Conservation (phyloP, 2,113 vertebrate genomes). For the Rhadina sibilatrix region DNA sequence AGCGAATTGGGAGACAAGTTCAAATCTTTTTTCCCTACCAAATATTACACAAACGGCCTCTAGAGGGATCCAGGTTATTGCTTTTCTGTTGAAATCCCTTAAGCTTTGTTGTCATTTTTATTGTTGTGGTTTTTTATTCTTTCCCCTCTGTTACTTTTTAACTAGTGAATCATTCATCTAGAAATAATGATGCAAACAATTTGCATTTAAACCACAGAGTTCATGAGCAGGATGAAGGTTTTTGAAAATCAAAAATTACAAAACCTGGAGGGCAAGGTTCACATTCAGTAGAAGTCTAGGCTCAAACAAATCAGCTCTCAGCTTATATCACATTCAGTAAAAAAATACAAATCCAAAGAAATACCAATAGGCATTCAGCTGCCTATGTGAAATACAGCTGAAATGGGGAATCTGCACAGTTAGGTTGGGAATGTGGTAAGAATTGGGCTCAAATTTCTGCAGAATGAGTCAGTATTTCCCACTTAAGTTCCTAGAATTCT, state of each 20-base stretch:
- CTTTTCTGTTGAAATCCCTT: slow-evolving; percentile 38
- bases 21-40: neutral
- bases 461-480: neutral
- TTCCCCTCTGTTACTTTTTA: neutral
- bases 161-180: neutral
- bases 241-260: neutral
- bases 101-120: neutral
- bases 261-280: neutral
- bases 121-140: neutral
- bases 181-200: neutral
- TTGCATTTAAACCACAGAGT: neutral
- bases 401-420: neutral
- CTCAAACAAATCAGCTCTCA: neutral
- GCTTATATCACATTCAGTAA: neutral
- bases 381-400: neutral
- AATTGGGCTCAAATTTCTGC: neutral
- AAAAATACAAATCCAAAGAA: neutral
- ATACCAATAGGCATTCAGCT: neutral
- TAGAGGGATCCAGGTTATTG: slow-evolving; percentile 78
- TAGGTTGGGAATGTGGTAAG: neutral
- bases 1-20: neutral
- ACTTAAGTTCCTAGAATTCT: neutral
- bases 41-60: slow-evolving; percentile 66
- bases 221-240: neutral
- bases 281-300: neutral